Evolutionary conservation across 2,797 vertebrate genomes (phyloP).

Genomic region (Coregonus sp.): DNA sequence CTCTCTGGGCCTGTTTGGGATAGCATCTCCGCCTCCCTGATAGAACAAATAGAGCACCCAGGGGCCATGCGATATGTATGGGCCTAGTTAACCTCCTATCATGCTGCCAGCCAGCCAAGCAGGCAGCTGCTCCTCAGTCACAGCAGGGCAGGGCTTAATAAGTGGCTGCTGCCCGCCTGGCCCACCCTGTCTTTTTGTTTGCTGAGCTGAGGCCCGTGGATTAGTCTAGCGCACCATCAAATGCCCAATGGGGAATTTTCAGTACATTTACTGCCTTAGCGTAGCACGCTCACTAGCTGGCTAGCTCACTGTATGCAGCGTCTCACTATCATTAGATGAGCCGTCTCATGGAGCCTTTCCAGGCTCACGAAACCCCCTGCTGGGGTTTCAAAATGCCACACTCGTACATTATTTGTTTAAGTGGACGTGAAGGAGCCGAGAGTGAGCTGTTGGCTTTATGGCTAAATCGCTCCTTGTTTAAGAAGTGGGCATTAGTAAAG

Average conservation of each 20-base stretch:
- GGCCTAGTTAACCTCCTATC: conserved; percentile 54
- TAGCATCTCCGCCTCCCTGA: conserved; percentile 12
- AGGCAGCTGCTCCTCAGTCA: conserved; percentile 44
- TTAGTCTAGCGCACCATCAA: conserved; percentile 31
- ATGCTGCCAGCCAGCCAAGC: conserved; percentile 32
- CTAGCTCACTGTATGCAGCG: background rate
- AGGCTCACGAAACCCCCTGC: background rate
- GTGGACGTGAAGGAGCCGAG: background rate
- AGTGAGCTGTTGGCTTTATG: background rate
- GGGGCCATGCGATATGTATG: conserved; percentile 66
- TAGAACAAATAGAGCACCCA: conserved; percentile 26
- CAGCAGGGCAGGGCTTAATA: conserved; percentile 54
- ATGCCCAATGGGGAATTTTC: conserved; percentile 13
- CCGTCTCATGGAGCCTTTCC: too few species aligned
- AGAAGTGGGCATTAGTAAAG: background rate
- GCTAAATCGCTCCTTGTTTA: background rate
- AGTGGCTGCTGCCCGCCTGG: conserved; percentile 22
- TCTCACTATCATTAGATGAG: background rate
- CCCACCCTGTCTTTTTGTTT: conserved; percentile 46
- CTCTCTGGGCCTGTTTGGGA: too few species aligned
- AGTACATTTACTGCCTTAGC: background rate
- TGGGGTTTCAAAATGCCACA: background rate
- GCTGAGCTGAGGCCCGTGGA: conserved; percentile 32
- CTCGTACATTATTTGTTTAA: background rate
- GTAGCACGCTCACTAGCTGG: background rate